Evolutionary conservation across 2,888 invertebrate species (phyloP).

Genomic region (Cistogaster globosa): DNA sequence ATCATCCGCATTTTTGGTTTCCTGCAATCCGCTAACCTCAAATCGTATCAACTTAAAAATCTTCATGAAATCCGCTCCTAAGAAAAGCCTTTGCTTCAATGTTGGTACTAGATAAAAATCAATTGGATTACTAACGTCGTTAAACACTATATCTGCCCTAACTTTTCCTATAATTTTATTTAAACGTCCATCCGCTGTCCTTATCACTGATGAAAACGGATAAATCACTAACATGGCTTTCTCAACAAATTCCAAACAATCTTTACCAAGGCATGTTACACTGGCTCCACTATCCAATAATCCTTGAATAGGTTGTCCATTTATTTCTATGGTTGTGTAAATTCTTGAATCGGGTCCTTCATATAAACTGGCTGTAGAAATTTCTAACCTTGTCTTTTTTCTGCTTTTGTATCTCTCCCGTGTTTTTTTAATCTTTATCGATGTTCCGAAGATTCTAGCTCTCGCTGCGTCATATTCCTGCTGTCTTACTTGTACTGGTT

Average conservation of each 20-base stretch:
- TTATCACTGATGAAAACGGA: neutral
- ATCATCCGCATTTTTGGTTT: too few relatives aligned
- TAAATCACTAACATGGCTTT: neutral
- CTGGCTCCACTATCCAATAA: constrained; percentile 11
- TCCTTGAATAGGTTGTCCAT: neutral
- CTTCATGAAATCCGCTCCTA: neutral
- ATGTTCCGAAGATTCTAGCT: neutral
- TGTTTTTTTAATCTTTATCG: neutral
- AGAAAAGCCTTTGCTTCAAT: neutral
- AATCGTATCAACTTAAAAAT: neutral
- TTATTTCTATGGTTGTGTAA: neutral
- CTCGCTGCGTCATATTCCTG: neutral
- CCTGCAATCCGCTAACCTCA: neutral
- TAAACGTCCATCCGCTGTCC: neutral
- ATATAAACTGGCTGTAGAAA: neutral
- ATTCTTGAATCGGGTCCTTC: neutral
- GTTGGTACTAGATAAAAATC: neutral
- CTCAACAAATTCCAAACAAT: neutral
- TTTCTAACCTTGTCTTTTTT: neutral
- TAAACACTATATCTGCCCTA: neutral
- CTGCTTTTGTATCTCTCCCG: neutral
- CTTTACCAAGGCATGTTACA: neutral
- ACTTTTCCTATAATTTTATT: neutral
- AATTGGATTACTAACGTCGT: neutral
- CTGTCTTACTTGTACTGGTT: neutral